Percentiles rank a stretch among this genome's conserved stretches.
phyloP scores from a whole-genome alignment of 2,113 vertebrate species.

The Lycocorax pyrrhopterus region DNA sequence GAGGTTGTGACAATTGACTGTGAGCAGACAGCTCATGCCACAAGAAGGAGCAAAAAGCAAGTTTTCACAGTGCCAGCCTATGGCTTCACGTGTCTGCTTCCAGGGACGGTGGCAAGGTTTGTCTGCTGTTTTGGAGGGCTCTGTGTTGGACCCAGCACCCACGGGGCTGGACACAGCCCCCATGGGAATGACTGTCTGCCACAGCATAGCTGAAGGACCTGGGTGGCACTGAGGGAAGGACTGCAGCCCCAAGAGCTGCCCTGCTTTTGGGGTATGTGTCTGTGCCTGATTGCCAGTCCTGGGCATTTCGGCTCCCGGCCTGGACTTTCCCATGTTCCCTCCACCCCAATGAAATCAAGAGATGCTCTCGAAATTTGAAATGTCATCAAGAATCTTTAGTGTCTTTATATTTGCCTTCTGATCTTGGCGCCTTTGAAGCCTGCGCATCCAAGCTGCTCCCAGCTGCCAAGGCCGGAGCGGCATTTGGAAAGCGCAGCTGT shows the following conservation, averaged over 20 bases:
- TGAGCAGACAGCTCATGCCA: neutral
- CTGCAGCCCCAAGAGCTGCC: neutral
- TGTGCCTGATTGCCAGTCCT: neutral
- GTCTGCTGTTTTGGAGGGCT: neutral
- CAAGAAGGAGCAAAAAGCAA: neutral
- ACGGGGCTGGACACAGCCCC: accelerated
- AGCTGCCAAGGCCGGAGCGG: neutral
- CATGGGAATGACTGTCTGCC: accelerated
- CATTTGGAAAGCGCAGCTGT: neutral
- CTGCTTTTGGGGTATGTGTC: accelerated
- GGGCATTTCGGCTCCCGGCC: accelerated
- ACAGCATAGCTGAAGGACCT: accelerated
- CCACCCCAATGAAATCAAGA: neutral
- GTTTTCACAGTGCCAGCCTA: neutral
- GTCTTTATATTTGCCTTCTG: neutral
- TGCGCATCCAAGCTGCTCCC: neutral
- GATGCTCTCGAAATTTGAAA: neutral
- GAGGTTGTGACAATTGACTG: neutral
- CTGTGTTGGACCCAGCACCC: accelerated
- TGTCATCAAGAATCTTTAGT: neutral
- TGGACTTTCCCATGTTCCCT: neutral
- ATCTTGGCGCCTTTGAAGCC: neutral
- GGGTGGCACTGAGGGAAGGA: accelerated
- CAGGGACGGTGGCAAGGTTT: neutral
- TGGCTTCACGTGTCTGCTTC: accelerated